Percentiles rank a stretch among this genome's conserved stretches.
Evolutionary conservation across 2,113 vertebrate species (phyloP).

Genomic region (Cnemophilus loriae): DNA sequence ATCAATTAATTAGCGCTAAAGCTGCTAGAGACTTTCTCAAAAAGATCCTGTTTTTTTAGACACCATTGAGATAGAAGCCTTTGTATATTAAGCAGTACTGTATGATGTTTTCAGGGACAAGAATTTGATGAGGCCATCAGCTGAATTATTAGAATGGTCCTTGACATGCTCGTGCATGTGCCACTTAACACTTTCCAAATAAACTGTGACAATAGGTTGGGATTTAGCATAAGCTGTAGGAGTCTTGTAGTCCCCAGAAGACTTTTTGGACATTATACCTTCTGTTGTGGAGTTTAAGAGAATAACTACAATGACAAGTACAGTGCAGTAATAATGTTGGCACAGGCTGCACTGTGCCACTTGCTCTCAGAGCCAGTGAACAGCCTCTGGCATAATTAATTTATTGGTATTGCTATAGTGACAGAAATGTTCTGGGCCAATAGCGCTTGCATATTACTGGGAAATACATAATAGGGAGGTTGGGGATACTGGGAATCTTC

Average conservation of each 20-base stretch:
- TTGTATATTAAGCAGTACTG: neutral
- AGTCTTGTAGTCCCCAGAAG: neutral
- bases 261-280: neutral
- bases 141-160: neutral
- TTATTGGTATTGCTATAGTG: conserved; percentile 8
- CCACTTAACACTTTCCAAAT: neutral
- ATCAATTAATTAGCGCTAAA: neutral
- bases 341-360: neutral
- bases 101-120: neutral
- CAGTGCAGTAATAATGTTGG: neutral
- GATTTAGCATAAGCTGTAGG: neutral
- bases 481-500: neutral
- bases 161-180: neutral
- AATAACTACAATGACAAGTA: neutral
- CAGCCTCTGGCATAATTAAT: conserved; percentile 11
- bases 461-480: neutral
- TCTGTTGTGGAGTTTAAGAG: neutral
- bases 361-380: neutral
- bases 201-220: neutral
- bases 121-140: neutral
- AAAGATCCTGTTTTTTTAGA: neutral
- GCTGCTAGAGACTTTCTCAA: neutral
- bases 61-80: neutral
- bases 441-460: neutral
- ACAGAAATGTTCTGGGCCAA: neutral